phyloP scores from a whole-genome alignment of 2,113 vertebrate species.

The Sturnus vulgaris region DNA sequence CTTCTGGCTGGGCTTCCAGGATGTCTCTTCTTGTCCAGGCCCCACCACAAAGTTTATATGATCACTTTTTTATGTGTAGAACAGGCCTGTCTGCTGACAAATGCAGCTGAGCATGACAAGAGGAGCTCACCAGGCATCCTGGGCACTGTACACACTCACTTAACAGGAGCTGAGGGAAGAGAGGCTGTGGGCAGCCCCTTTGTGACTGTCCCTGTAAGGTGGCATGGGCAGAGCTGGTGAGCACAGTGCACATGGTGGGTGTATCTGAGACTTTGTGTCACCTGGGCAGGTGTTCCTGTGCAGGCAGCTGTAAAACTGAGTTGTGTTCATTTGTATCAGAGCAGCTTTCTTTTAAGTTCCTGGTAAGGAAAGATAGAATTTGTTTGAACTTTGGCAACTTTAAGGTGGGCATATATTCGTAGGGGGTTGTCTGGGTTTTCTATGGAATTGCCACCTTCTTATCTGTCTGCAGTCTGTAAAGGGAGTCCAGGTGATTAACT shows the following conservation, averaged over 20 bases:
- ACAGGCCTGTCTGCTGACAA: accelerated
- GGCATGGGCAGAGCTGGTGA: accelerated
- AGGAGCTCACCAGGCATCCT: not conserved
- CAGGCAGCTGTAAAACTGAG: not conserved
- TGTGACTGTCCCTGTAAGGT: not conserved
- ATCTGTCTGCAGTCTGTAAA: not conserved
- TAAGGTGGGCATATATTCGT: accelerated
- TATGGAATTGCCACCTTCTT: not conserved
- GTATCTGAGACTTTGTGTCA: not conserved
- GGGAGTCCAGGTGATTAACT: not conserved
- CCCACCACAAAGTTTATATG: not conserved
- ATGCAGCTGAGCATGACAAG: not conserved
- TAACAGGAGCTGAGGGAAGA: not conserved
- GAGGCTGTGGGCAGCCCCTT: not conserved
- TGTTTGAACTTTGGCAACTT: not conserved
- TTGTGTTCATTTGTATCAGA: not conserved
- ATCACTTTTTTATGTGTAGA: not conserved
- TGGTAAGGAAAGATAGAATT: not conserved
- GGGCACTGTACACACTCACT: not conserved
- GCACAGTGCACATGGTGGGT: accelerated
- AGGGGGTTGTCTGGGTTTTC: not conserved
- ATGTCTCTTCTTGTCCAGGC: not conserved
- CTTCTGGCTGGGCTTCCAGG: not conserved
- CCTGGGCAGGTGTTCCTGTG: not conserved
- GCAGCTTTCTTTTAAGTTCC: not conserved